A percentile compares a stretch with the other conserved stretches of the same genome.
phyloP scores from a whole-genome alignment of 2,888 invertebrate genomes.

The Acanthosepion lycidas region DNA sequence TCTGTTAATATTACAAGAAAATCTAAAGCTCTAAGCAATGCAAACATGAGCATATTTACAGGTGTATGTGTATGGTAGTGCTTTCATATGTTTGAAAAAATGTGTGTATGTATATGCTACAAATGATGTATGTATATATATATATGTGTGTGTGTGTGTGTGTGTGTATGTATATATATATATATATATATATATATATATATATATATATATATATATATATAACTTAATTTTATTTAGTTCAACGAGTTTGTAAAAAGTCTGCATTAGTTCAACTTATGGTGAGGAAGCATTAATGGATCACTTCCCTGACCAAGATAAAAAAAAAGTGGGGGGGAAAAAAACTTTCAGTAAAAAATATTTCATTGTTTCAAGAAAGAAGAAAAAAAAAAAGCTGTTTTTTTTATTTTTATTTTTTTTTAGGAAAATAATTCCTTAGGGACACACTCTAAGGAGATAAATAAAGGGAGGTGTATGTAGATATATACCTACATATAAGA shows the following conservation, averaged over 20 bases:
- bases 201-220: not conserved
- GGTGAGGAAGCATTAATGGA: not conserved
- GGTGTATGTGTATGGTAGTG: not conserved
- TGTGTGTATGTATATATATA: not conserved
- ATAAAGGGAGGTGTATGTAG: not conserved
- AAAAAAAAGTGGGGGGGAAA: not conserved
- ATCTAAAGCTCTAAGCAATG: not conserved
- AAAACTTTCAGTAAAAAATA: not conserved
- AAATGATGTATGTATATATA: not conserved
- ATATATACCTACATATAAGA: not conserved
- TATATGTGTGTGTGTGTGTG: not conserved
- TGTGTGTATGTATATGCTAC: not conserved
- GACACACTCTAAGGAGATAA: not conserved
- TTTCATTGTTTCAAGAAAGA: not conserved
- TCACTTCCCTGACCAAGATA: not conserved
- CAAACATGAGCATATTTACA: not conserved
- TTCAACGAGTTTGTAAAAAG: not conserved
- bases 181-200: not conserved
- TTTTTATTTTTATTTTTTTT: not conserved
- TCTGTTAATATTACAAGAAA: not conserved
- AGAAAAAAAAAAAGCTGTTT: not conserved
- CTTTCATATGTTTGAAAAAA: not conserved
- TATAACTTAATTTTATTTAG: not conserved
- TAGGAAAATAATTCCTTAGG: not conserved
- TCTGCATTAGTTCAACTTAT: constrained; percentile 4